Evolutionary conservation across 2,797 vertebrate genomes (phyloP).

Genomic region (Ispidina picta): DNA sequence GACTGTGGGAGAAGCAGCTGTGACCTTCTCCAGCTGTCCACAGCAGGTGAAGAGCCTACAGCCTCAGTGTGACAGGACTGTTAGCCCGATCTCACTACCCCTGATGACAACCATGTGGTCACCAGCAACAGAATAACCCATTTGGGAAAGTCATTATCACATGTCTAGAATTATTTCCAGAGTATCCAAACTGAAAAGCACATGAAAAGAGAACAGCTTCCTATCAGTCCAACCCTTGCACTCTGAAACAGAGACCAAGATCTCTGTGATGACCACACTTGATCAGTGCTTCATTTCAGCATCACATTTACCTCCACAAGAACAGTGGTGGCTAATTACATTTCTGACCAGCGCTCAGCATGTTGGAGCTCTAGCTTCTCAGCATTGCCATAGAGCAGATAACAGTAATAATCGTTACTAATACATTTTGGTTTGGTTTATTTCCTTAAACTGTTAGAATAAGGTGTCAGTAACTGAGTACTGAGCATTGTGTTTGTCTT

Average conservation of each 20-base stretch:
- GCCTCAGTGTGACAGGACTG: background rate
- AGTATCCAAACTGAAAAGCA: background rate
- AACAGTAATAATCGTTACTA: background rate
- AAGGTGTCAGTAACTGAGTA: background rate
- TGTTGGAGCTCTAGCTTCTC: fast-evolving
- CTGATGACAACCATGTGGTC: background rate
- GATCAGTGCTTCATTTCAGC: background rate
- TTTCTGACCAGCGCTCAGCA: background rate
- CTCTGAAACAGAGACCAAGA: background rate
- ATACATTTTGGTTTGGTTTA: background rate
- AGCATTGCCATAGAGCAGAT: background rate
- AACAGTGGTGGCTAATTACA: background rate
- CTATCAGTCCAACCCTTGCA: background rate
- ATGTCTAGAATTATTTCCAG: background rate
- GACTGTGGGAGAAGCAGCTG: background rate
- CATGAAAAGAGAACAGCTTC: background rate
- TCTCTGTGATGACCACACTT: background rate
- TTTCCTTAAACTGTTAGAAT: background rate
- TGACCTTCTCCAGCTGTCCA: background rate
- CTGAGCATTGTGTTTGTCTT: background rate
- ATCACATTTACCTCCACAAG: background rate
- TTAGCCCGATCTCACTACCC: background rate
- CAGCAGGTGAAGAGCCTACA: background rate
- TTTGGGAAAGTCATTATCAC: background rate
- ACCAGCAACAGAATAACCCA: background rate